Conservation (phyloP, 1,140 invertebrate genomes). For the Trichoplusia ni region DNA sequence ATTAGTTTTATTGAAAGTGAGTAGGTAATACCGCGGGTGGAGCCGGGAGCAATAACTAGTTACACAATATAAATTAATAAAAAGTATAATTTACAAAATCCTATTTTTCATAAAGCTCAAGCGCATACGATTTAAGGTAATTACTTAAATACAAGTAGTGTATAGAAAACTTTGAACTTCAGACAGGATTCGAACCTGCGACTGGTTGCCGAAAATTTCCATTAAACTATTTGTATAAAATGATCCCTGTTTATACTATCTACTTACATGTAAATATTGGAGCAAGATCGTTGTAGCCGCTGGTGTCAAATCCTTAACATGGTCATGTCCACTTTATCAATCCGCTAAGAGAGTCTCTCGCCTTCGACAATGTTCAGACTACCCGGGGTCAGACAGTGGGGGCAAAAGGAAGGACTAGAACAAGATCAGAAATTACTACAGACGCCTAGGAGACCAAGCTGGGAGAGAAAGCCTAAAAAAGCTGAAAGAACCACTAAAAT, state of each 20-base stretch:
- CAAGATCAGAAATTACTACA: conserved; percentile 32
- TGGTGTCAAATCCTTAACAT: conserved; percentile 69
- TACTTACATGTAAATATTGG: conserved; percentile 59
- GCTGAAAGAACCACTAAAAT: no score
- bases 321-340: conserved; percentile 57
- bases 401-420: conserved; percentile 44
- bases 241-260: not conserved
- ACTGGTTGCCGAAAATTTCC: no score
- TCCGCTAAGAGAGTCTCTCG: conserved; percentile 3
- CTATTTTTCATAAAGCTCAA: no score
- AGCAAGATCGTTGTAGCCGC: conserved; percentile 48
- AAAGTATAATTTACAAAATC: no score
- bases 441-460: not conserved
- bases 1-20: no score
- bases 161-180: no score
- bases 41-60: no score
- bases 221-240: not conserved
- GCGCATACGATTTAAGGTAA: no score
- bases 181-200: no score
- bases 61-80: no score
- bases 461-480: not conserved
- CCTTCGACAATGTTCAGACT: conserved; percentile 20
- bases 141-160: no score
- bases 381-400: conserved; percentile 31
- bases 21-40: no score